Evolutionary conservation across 2,888 invertebrate species (phyloP), one percentile per base, ranked within the genome.

Genomic region (Colostygia pectinataria): DNA sequence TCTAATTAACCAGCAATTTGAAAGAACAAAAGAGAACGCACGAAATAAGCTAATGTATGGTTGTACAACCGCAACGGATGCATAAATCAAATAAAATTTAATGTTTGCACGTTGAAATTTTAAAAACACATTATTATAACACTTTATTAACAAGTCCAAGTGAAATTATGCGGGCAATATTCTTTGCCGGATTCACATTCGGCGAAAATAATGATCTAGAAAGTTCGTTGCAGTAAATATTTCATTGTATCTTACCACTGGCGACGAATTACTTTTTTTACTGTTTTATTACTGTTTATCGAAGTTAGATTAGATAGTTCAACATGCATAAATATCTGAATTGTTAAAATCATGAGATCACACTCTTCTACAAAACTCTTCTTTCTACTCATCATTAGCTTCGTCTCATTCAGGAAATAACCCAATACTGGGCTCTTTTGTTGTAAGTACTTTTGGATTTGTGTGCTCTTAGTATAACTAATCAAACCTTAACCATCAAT

Each of bases 201-300:
- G 31, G 31, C n/a, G 44, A 45, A 74, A 72, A 71, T 72, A 76
- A 77, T 77, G 66, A 61, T 80, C 83, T 84, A 84, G 84, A 84
- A 85, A 85, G 84, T 84, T 76, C 66, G 72, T 66, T 71, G 66
- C 69, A 71, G 65, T 66, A 66, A 70, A 74, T 73, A 71, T 77
- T 78, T 78, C 81, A 82, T 82, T 74, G 74, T 81, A 82, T 82
- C 79, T 78, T 71, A 68, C 71, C 15, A 12, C 33, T 40, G 36
- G 36, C 9, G 36, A 34, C 39, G 49, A n/a, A n/a, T n/a, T n/a
- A n/a, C n/a, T n/a, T n/a, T n/a, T n/a, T n/a, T n/a, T n/a, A n/a
- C n/a, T n/a, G n/a, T n/a, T n/a, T n/a, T n/a, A n/a, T n/a, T n/a
- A n/a, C n/a, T n/a, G n/a, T n/a, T n/a, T n/a, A n/a, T n/a, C n/a